Evolutionary conservation across 2,797 vertebrate species (phyloP).

Genomic region (Neostethus bicornis): DNA sequence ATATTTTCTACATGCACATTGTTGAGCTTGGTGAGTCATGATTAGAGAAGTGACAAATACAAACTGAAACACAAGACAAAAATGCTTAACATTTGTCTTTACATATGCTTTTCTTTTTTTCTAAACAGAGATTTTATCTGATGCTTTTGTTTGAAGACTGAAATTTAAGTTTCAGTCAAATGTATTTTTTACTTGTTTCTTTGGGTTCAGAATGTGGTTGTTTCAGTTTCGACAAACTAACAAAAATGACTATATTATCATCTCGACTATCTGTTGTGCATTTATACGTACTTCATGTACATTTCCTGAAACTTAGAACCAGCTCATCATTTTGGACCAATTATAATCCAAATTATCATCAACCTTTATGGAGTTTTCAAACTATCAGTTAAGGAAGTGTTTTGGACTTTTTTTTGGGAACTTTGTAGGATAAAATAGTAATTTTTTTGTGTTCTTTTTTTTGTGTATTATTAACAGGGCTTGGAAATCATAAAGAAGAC

Average conservation of each 20-base stretch:
- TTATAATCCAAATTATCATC: too few relatives aligned
- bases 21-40: conserved; percentile 27
- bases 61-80: conserved; percentile 11
- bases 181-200: background rate
- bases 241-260: too few relatives aligned
- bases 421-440: background rate
- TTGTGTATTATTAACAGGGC: conserved; percentile 77
- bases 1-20: conserved; percentile 13
- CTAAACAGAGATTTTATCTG: conserved; percentile 5
- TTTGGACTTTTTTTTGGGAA: background rate
- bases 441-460: background rate
- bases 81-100: background rate
- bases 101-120: background rate
- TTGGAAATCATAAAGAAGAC: conserved; percentile 92
- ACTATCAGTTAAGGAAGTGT: too few relatives aligned
- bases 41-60: conserved; percentile 25
- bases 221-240: background rate
- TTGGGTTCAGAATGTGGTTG: background rate
- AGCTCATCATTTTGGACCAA: too few relatives aligned
- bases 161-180: background rate
- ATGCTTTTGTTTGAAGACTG: background rate
- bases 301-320: too few relatives aligned
- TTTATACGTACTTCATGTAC: too few relatives aligned
- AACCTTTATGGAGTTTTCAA: too few relatives aligned
- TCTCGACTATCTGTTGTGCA: too few relatives aligned